These are phyloP conservation scores for Tupaia chinensis DNA, from an alignment of 2,113 vertebrate species.

Conservation along the genomic window DNA sequence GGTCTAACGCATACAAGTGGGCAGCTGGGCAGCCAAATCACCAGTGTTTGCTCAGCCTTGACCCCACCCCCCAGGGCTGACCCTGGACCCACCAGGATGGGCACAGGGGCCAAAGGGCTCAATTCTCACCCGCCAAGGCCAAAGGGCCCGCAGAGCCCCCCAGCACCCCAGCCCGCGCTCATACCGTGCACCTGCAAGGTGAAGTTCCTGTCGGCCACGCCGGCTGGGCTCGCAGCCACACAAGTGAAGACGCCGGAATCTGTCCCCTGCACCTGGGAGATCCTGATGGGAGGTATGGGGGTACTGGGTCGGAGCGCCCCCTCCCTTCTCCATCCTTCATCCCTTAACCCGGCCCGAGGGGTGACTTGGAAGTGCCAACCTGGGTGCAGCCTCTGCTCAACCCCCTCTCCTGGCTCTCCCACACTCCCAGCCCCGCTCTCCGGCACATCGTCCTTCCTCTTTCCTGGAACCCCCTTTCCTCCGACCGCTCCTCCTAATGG, in stretches of 20 bases:
- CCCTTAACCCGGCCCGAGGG: background rate
- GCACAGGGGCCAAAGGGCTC: background rate
- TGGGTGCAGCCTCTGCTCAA: background rate
- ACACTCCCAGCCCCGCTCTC: background rate
- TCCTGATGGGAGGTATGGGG: slow-evolving; percentile 83
- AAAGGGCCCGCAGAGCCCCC: too few relatives aligned
- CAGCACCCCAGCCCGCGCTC: background rate
- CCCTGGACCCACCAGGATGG: background rate
- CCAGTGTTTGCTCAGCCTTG: accelerated
- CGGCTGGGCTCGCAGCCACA: slow-evolving; percentile 91
- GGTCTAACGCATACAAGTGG: too few relatives aligned
- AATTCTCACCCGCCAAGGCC: background rate
- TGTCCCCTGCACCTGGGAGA: slow-evolving; percentile 90
- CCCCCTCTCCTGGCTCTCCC: background rate
- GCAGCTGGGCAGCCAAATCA: too few relatives aligned
- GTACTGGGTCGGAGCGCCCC: accelerated
- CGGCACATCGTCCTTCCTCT: background rate
- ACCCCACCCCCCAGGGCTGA: background rate
- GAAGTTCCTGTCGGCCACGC: slow-evolving; percentile 91
- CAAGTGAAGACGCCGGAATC: slow-evolving; percentile 94
- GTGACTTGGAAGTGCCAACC: background rate
- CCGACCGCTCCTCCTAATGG: background rate
- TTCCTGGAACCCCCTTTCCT: background rate
- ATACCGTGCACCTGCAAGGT: slow-evolving; percentile 92
- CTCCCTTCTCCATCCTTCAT: too few relatives aligned